These are phyloP conservation scores for Caenorhabditis briggsae DNA, from an alignment of 1,140 invertebrate species.

Conservation along the genomic window DNA sequence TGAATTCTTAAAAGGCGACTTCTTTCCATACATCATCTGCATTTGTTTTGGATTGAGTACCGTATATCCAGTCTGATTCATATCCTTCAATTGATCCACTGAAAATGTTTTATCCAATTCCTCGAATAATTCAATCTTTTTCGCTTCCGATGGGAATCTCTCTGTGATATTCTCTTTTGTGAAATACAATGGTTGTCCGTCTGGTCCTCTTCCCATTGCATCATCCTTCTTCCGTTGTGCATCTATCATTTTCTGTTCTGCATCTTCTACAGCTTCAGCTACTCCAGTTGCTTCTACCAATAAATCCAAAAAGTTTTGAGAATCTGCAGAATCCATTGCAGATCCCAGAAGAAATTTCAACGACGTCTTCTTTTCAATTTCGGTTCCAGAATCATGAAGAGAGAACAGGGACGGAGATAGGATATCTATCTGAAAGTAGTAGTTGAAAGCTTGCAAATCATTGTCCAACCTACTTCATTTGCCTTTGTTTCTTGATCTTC, in stretches of 20 bases:
- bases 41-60: slow-evolving; percentile 65
- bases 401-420: slow-evolving; percentile 70
- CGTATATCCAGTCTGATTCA: slow-evolving; percentile 69
- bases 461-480: neutral
- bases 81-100: slow-evolving; percentile 66
- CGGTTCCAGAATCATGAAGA: slow-evolving; percentile 67
- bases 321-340: slow-evolving; percentile 64
- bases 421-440: slow-evolving; percentile 65
- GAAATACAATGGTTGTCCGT: slow-evolving; percentile 73
- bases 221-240: slow-evolving; percentile 52
- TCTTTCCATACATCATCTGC: slow-evolving; percentile 68
- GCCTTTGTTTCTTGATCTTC: slow-evolving; percentile 58
- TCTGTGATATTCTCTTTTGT: slow-evolving; percentile 70
- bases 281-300: slow-evolving; percentile 67
- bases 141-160: slow-evolving; percentile 66
- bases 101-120: slow-evolving; percentile 65
- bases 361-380: slow-evolving; percentile 66
- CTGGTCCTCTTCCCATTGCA: slow-evolving; percentile 67
- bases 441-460: neutral
- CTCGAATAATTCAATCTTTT: slow-evolving; percentile 69
- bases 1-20: slow-evolving; percentile 70
- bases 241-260: slow-evolving; percentile 21
- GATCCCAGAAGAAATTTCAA: slow-evolving; percentile 67
- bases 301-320: slow-evolving; percentile 69
- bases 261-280: slow-evolving; percentile 66